Conservation (phyloP, 2,113 vertebrate species). For the Silurus meridionalis region DNA sequence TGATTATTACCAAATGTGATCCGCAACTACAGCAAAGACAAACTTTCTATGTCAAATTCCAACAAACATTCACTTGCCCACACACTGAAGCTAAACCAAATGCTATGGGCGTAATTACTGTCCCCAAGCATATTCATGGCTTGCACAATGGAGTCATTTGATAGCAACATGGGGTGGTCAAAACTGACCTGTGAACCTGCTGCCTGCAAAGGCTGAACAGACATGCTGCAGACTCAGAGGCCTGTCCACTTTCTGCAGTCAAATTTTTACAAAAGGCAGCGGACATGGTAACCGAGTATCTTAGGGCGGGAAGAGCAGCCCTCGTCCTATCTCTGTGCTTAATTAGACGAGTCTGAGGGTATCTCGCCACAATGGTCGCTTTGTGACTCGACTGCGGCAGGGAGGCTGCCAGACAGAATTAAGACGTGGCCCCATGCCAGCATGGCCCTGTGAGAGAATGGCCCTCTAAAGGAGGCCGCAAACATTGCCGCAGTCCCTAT, state of each 20-base stretch:
- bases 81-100: constrained; percentile 10
- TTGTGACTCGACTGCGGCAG: constrained; percentile 78
- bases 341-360: constrained; percentile 77
- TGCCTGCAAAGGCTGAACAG: constrained; percentile 41
- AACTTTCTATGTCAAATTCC: constrained; percentile 5
- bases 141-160: constrained; percentile 44
- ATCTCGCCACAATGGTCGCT: constrained; percentile 80
- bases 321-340: constrained; percentile 77
- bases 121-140: constrained; percentile 33
- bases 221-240: constrained; percentile 49
- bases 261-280: constrained; percentile 56
- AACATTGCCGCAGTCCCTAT: constrained; percentile 57
- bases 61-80: neutral
- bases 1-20: neutral
- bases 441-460: constrained; percentile 70
- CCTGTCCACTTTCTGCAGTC: constrained; percentile 49
- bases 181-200: constrained; percentile 54
- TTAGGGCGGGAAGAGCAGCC: constrained; percentile 44
- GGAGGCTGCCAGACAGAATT: constrained; percentile 76
- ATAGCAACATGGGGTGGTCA: constrained; percentile 34
- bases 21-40: neutral
- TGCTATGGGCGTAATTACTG: constrained; percentile 9
- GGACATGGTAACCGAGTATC: constrained; percentile 56
- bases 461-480: constrained; percentile 67
- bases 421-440: constrained; percentile 80